Percentiles rank a stretch among this genome's conserved stretches.
Conservation (phyloP, 2,888 invertebrate genomes). For the Tuta absoluta region DNA sequence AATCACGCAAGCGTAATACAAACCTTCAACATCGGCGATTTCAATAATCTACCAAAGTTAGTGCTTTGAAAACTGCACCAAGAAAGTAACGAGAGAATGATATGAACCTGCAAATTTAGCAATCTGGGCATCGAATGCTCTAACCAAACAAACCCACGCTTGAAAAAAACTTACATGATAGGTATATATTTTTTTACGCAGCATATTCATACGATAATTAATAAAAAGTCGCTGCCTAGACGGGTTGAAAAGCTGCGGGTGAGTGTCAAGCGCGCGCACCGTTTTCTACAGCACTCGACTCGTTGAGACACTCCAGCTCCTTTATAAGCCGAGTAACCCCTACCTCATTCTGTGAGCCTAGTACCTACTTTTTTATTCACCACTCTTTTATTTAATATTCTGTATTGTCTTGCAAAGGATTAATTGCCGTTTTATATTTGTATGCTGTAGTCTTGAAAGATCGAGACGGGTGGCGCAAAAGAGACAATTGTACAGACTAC, state of each 20-base stretch:
- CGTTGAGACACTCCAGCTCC: conserved; percentile 52
- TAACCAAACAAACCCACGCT: too few species aligned
- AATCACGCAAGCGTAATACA: too few species aligned
- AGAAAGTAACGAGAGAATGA: too few species aligned
- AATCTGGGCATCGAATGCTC: too few species aligned
- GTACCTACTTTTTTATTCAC: conserved; percentile 43
- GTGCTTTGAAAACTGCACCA: too few species aligned
- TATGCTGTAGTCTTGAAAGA: neutral
- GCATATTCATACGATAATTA: conserved; percentile 28
- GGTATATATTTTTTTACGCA: neutral
- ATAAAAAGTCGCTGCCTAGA: conserved; percentile 40
- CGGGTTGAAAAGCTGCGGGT: conserved; percentile 32
- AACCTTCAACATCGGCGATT: too few species aligned
- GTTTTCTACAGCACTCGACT: conserved; percentile 46
- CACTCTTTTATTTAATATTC: conserved; percentile 28
- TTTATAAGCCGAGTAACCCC: conserved; percentile 52
- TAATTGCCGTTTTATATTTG: neutral
- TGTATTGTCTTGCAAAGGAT: neutral
- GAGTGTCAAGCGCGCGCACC: conserved; percentile 44
- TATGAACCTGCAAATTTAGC: too few species aligned
- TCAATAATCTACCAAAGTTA: too few species aligned
- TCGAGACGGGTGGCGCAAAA: too few species aligned
- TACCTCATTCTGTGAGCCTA: conserved; percentile 43
- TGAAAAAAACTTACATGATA: too few species aligned
- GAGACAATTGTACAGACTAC: too few species aligned